phyloP scores from a whole-genome alignment of 2,888 invertebrate species.

The Pseudococcus viburni region DNA sequence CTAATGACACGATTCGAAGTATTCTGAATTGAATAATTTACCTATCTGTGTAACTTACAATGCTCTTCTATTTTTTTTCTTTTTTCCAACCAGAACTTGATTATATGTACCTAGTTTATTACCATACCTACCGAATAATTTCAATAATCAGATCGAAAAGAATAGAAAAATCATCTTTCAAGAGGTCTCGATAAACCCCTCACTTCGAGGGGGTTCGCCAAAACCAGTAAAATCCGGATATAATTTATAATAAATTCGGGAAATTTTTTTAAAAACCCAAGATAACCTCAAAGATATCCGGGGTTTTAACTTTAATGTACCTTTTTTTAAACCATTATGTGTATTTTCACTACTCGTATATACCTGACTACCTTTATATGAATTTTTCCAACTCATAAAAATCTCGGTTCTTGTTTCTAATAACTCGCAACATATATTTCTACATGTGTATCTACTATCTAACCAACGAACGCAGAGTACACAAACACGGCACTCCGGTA shows the following conservation, averaged over 20 bases:
- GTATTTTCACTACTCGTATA: not conserved
- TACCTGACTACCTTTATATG: not conserved
- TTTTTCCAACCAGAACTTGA: no score
- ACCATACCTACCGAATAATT: no score
- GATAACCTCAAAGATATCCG: not conserved
- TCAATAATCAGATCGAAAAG: no score
- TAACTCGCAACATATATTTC: not conserved
- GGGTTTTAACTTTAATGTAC: not conserved
- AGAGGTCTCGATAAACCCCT: not conserved
- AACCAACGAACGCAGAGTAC: not conserved
- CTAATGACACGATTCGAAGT: no score
- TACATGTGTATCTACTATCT: constrained; percentile 2
- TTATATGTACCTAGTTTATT: no score
- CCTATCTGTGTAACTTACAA: no score
- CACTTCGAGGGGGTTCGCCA: not conserved
- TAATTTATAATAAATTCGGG: not conserved
- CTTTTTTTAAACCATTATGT: not conserved
- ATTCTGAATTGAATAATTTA: no score
- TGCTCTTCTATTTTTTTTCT: no score
- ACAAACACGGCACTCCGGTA: not conserved
- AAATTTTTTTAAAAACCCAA: not conserved
- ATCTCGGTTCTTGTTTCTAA: not conserved
- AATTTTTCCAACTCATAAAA: not conserved
- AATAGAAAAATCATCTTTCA: not conserved
- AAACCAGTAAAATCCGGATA: not conserved